These are phyloP conservation scores for Poeciliopsis occidentalis DNA, from an alignment of 2,113 vertebrate species.

Conservation along the genomic window DNA sequence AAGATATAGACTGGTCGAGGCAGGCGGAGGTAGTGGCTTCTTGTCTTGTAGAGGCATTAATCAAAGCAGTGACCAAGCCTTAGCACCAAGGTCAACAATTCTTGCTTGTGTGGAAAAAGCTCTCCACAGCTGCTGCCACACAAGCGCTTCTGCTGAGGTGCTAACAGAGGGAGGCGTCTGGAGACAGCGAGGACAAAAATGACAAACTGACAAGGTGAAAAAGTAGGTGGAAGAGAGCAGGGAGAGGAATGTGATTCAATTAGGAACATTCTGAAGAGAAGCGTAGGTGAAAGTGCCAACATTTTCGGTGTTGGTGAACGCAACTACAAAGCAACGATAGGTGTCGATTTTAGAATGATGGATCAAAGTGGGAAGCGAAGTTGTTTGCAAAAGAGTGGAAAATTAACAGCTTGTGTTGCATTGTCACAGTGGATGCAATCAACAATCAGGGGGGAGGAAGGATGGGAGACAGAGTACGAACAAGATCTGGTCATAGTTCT, in stretches of 20 bases:
- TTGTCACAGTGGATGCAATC: conserved; percentile 41
- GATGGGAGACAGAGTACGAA: conserved; percentile 37
- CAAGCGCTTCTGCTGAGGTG: conserved; percentile 32
- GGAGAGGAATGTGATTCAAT: conserved; percentile 48
- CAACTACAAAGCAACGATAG: conserved; percentile 63
- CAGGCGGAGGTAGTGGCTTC: conserved; percentile 69
- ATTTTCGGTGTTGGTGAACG: conserved; percentile 54
- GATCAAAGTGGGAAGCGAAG: conserved; percentile 56
- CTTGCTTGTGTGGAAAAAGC: conserved; percentile 67
- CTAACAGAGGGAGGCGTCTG: conserved; percentile 46
- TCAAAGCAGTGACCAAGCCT: conserved; percentile 67
- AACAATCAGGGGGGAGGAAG: conserved; percentile 43
- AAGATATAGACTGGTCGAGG: conserved; percentile 68
- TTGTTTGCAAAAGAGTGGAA: conserved; percentile 26
- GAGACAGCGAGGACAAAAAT: conserved; percentile 43
- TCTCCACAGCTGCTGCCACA: conserved; percentile 56
- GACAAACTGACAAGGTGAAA: conserved; percentile 65
- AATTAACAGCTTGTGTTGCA: conserved; percentile 44
- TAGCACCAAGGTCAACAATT: conserved; percentile 76
- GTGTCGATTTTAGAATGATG: conserved; percentile 73
- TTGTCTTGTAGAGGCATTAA: conserved; percentile 81
- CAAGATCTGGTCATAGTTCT: conserved; percentile 36
- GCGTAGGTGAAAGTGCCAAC: conserved; percentile 46
- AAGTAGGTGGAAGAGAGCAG: conserved; percentile 43
- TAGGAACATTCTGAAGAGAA: conserved; percentile 42